Percentiles rank a stretch among this genome's conserved stretches.
phyloP scores from a whole-genome alignment of 2,113 vertebrate species.

The Brachyistius frenatus region DNA sequence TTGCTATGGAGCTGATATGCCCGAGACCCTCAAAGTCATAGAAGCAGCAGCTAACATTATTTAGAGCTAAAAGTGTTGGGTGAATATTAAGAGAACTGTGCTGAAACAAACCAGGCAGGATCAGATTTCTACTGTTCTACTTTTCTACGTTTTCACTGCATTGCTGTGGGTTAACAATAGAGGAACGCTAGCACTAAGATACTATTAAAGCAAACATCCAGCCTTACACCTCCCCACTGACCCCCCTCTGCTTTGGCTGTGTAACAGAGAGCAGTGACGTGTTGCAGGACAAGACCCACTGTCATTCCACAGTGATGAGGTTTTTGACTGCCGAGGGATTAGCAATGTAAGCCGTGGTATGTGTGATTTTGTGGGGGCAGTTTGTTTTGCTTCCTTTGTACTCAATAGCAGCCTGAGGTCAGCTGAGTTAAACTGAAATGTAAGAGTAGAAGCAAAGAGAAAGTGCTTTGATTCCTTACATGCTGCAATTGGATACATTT shows the following conservation, averaged over 20 bases:
- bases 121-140: neutral
- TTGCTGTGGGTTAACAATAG: neutral
- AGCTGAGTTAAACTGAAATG: slow-evolving; percentile 19
- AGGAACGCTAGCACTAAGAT: slow-evolving; percentile 8
- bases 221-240: slow-evolving; percentile 22
- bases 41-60: slow-evolving; percentile 11
- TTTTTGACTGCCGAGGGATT: slow-evolving; percentile 63
- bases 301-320: slow-evolving; percentile 57
- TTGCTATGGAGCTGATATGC: slow-evolving; percentile 44
- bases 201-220: slow-evolving; percentile 25
- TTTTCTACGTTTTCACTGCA: slow-evolving; percentile 17
- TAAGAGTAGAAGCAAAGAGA: slow-evolving; percentile 12
- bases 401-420: slow-evolving; percentile 44
- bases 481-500: slow-evolving; percentile 27
- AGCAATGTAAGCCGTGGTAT: slow-evolving; percentile 58
- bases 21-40: slow-evolving; percentile 53
- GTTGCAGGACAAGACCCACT: slow-evolving; percentile 40
- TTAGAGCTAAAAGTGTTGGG: slow-evolving; percentile 48
- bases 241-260: slow-evolving; percentile 26
- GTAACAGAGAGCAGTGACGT: slow-evolving; percentile 28
- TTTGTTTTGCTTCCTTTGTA: slow-evolving; percentile 51
- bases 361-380: slow-evolving; percentile 50
- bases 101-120: neutral
- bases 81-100: slow-evolving; percentile 19
- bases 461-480: slow-evolving; percentile 11